Evolutionary conservation across 2,888 invertebrate genomes (phyloP).

Genomic region (Harpalus rubripes): DNA sequence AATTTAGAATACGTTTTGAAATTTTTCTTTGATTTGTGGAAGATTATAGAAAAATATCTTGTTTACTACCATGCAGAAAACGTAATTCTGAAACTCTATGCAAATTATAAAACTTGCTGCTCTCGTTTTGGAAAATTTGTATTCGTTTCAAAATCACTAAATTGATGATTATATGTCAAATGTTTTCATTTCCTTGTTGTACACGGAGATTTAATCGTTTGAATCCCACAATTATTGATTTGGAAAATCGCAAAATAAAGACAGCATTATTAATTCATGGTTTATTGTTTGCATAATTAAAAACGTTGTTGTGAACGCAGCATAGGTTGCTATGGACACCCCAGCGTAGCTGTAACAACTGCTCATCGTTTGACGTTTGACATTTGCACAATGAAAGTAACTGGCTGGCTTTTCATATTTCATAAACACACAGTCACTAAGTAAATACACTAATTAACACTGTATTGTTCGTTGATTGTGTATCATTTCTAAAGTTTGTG

Average conservation of each 20-base stretch:
- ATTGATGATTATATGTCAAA: no score
- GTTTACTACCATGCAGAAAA: no score
- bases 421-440: conserved; percentile 8
- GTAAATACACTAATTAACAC: conserved; percentile 29
- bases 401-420: conserved; percentile 16
- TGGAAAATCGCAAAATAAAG: conserved; percentile 36
- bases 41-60: no score
- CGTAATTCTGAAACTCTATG: no score
- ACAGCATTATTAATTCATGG: conserved; percentile 42
- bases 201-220: background rate
- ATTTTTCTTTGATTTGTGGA: no score
- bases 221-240: conserved; percentile 14
- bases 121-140: no score
- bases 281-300: conserved; percentile 29
- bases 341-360: conserved; percentile 30
- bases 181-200: background rate
- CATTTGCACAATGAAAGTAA: conserved; percentile 38
- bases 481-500: background rate
- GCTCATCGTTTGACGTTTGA: conserved; percentile 49
- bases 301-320: conserved; percentile 37
- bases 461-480: conserved; percentile 19
- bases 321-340: conserved; percentile 33
- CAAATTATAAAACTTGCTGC: no score
- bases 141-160: no score
- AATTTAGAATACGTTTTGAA: no score